Conservation (phyloP, 2,113 vertebrate species). For the Neopipo cinnamomea region DNA sequence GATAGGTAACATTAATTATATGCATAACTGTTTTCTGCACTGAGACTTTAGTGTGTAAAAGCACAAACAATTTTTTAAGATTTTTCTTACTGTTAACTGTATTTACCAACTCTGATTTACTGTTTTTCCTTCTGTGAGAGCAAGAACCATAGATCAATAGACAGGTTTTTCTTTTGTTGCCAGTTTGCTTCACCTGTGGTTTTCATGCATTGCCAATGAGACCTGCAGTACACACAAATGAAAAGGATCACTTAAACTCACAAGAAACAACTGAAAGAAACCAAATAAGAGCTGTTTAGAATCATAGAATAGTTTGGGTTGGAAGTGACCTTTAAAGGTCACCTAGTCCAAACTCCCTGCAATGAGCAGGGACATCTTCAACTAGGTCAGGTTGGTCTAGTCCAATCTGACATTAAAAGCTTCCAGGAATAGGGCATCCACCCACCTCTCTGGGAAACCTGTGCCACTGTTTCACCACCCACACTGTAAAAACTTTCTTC, state of each 20-base stretch:
- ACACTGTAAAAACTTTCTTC: neutral
- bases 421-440: neutral
- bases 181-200: neutral
- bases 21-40: neutral
- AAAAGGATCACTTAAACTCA: neutral
- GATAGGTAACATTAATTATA: neutral
- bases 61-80: neutral
- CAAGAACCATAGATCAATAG: neutral
- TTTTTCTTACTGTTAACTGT: neutral
- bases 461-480: neutral
- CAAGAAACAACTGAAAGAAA: neutral
- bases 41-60: neutral
- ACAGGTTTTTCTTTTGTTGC: neutral
- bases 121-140: neutral
- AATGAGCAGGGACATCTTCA: neutral
- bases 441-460: neutral
- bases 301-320: neutral
- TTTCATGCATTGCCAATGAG: neutral
- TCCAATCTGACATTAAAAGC: neutral
- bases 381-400: neutral
- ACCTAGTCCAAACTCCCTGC: neutral
- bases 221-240: neutral
- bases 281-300: neutral
- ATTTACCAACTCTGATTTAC: neutral
- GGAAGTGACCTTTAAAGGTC: neutral